Base-by-base conservation (phyloP, 2,888 invertebrate genomes). In the Nasonovia ribisnigri region DNA sequence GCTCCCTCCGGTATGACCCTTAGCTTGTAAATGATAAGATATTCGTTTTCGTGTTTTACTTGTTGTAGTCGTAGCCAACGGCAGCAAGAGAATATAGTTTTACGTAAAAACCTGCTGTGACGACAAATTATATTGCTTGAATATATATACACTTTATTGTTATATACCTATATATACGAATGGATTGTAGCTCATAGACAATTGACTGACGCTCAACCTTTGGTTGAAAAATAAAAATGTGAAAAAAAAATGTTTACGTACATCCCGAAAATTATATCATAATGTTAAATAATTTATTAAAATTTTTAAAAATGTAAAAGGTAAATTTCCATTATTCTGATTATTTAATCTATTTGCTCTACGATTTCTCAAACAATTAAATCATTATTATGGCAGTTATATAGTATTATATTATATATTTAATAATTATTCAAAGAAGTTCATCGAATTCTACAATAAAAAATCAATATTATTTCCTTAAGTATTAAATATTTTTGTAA, bases 21-120 rank as follows among this genome's bases (percentile, higher is more conserved):
- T 46, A 36, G 60, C 87, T 92, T 67, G 67, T 46, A 88, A 67
- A 92, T 88, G 77, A 92, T 92, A 92, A 92, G 67, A 87, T 92
- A 92, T 86, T 87, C 86, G 24, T 57, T 91, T 91, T 29, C 16
- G 16, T n/a, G 26, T 84, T 84, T 43, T 84, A 57, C 43, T 84
- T 84, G 5, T n/a, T 3, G 48, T 29, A 36, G 24, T 43, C 16
- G 16, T 87, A 87, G 84, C 87, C 60, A 2, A 36, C 54, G 51
- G 84, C 36, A 43, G 29, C 16, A 84, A 43, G 29, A 84, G 11
- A 42, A 20, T 26, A 36, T 57, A 60, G n/a, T 91, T 57, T 54
- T 36, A n/a, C 36, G 57, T n/a, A 57, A 84, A 91, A 91, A 57
- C 86, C 57, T 46, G 11, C 57, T 60, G 43, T 46, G 86, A 46